Evolutionary conservation across 2,113 vertebrate genomes (phyloP).

Genomic region (Gopherus evgoodei): DNA sequence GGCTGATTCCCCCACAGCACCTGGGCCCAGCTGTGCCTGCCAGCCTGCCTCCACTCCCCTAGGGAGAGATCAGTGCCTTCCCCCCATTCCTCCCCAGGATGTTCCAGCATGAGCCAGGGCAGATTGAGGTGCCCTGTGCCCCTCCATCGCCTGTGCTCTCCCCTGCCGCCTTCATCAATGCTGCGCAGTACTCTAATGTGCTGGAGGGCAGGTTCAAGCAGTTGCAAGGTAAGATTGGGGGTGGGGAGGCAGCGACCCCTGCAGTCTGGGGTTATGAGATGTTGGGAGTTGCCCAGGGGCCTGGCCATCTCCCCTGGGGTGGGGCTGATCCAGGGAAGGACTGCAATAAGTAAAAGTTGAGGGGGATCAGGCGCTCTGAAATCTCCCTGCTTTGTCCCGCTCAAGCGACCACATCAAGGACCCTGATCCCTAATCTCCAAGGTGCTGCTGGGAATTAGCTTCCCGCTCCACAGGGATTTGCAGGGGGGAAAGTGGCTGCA

Average conservation of each 20-base stretch:
- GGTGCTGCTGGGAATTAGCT: conserved; percentile 15
- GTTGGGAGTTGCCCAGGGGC: not conserved
- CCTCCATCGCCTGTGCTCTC: conserved; percentile 81
- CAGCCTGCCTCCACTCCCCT: not conserved
- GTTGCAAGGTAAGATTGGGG: conserved; percentile 88
- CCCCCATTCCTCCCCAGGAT: conserved; percentile 40
- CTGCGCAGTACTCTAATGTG: conserved; percentile 90
- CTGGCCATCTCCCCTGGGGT: no score
- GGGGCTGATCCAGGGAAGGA: not conserved
- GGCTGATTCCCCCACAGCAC: not conserved
- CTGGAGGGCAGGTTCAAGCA: conserved; percentile 94
- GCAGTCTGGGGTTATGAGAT: not conserved
- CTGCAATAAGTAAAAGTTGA: not conserved
- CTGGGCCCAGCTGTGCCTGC: conserved; percentile 22
- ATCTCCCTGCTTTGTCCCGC: not conserved
- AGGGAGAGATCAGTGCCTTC: not conserved
- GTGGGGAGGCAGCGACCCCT: not conserved
- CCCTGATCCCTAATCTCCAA: not conserved
- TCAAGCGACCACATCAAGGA: no score
- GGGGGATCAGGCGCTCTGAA: not conserved
- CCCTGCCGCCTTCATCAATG: conserved; percentile 91
- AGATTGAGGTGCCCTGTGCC: conserved; percentile 54
- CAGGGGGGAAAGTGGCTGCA: not conserved
- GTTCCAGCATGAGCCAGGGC: conserved; percentile 70
- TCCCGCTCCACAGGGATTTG: not conserved